Evolutionary conservation across 1,140 invertebrate genomes (phyloP).

Genomic region (Bicyclus anynana): DNA sequence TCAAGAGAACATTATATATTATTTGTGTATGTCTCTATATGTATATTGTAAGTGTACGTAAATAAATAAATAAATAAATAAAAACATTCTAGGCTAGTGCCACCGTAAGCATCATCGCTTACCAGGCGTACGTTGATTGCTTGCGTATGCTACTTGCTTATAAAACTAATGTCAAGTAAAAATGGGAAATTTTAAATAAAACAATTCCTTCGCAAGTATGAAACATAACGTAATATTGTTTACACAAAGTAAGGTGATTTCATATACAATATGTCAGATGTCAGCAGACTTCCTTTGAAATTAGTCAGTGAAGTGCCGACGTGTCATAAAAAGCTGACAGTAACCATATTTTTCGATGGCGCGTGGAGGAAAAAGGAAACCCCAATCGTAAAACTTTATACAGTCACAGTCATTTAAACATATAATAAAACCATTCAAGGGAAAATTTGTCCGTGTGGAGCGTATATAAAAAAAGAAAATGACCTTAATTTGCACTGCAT

Average conservation of each 20-base stretch:
- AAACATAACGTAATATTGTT: too few species aligned
- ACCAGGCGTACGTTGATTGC: too few species aligned
- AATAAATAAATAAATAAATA: too few species aligned
- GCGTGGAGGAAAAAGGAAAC: background rate
- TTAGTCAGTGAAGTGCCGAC: background rate
- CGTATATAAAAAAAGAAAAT: background rate
- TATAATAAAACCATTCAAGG: background rate
- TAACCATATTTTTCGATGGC: background rate
- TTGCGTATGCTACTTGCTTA: too few species aligned
- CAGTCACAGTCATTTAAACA: background rate
- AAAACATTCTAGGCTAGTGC: too few species aligned
- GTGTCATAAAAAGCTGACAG: background rate
- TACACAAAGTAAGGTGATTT: background rate
- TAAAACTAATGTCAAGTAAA: background rate
- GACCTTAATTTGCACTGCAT: background rate
- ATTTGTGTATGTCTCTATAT: too few species aligned
- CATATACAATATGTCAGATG: background rate
- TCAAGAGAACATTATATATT: too few species aligned
- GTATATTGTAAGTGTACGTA: too few species aligned
- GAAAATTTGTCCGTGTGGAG: background rate
- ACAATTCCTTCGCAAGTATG: background rate
- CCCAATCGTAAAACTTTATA: slow-evolving; percentile 1
- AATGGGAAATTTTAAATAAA: background rate
- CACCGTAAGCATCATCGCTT: too few species aligned
- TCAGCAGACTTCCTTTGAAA: background rate